Evolutionary conservation across 2,888 invertebrate species (phyloP).

Genomic region (Andrena minutula): DNA sequence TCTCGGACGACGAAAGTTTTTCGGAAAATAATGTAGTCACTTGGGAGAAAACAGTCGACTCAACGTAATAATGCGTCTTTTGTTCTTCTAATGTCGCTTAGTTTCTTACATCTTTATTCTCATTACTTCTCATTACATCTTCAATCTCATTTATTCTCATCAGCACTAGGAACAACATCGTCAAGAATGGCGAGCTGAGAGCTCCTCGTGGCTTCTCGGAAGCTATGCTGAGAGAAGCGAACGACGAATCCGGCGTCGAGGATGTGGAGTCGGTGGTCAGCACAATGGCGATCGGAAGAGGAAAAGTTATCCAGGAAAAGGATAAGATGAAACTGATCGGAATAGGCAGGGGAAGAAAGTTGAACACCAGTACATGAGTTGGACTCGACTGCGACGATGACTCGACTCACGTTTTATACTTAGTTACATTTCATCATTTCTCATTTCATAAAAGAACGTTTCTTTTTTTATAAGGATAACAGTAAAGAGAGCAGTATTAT

Average conservation of each 20-base stretch:
- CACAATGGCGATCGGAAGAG: slow-evolving; percentile 68
- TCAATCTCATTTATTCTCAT: no score
- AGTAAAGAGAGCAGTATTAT: slow-evolving; percentile 12
- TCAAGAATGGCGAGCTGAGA: slow-evolving; percentile 37
- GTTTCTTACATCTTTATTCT: no score
- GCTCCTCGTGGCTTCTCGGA: slow-evolving; percentile 71
- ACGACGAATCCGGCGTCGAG: slow-evolving; percentile 32
- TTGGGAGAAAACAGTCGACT: neutral
- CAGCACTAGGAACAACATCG: neutral
- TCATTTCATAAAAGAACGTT: no score
- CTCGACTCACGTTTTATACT: no score
- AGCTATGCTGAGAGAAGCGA: slow-evolving; percentile 64
- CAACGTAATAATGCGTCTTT: slow-evolving; percentile 14
- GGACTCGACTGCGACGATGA: no score
- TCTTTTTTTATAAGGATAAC: slow-evolving; percentile 19
- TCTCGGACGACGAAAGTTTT: neutral
- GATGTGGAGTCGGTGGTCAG: slow-evolving; percentile 64
- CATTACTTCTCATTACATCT: no score
- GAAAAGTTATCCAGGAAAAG: slow-evolving; percentile 21
- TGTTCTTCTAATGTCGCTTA: neutral
- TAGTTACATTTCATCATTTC: no score
- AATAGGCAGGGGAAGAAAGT: slow-evolving; percentile 52
- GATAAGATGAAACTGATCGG: slow-evolving; percentile 27
- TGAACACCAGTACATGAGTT: neutral
- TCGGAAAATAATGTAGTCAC: neutral